Conservation (phyloP, 2,888 invertebrate genomes). For the Seira musarum region DNA sequence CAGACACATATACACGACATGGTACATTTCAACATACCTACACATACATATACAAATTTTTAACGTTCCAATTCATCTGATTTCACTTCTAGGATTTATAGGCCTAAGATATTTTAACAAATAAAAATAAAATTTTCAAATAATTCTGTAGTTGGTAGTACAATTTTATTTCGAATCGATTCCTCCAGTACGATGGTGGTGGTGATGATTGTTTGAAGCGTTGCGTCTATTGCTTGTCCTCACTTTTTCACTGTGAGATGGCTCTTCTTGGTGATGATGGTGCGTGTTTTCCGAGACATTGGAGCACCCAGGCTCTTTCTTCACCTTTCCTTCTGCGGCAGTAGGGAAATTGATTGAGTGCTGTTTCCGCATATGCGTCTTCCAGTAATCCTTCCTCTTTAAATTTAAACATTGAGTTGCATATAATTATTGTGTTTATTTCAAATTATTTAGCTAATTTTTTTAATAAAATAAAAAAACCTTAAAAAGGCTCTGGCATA, state of each 20-base stretch:
- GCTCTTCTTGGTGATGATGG: constrained; percentile 18
- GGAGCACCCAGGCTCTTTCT: constrained; percentile 17
- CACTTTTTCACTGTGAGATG: constrained; percentile 30
- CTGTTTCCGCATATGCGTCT: constrained; percentile 85
- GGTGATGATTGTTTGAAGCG: constrained; percentile 31
- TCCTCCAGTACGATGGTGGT: constrained; percentile 27
- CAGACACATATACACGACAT: too few relatives aligned
- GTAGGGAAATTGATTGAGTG: constrained; percentile 73
- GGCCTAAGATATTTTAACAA: too few relatives aligned
- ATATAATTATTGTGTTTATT: background rate
- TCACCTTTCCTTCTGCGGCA: constrained; percentile 53
- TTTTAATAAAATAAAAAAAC: constrained; percentile 25
- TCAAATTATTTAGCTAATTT: background rate
- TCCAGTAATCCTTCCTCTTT: constrained; percentile 89
- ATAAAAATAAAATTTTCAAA: too few relatives aligned
- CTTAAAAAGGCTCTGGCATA: constrained; percentile 63
- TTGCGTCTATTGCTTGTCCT: constrained; percentile 24
- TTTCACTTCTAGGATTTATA: too few relatives aligned
- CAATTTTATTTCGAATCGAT: constrained; percentile 41
- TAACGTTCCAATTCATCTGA: too few relatives aligned
- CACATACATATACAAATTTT: too few relatives aligned
- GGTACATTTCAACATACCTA: too few relatives aligned
- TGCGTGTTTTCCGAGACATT: constrained; percentile 21
- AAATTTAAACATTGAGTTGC: constrained; percentile 82
- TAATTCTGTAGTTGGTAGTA: too few relatives aligned